A percentile compares a stretch with the other conserved stretches of the same genome.
phyloP scores from a whole-genome alignment of 2,113 vertebrate species.

The Protomyctophum bolini region DNA sequence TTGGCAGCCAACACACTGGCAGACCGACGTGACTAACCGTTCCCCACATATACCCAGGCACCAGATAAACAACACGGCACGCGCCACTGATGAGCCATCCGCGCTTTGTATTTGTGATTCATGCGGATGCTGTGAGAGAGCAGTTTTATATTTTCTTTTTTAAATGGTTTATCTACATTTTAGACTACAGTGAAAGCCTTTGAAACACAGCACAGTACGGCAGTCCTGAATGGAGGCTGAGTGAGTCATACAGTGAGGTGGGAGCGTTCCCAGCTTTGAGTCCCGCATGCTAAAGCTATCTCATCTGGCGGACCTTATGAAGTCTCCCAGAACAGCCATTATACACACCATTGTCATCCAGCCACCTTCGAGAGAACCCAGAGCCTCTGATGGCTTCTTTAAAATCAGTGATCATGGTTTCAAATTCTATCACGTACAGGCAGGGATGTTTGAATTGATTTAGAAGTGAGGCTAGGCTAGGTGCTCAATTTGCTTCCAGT shows the following conservation, averaged over 20 bases:
- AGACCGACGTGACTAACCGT: conserved; percentile 24
- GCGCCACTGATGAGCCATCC: too few species aligned
- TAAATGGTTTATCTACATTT: too few species aligned
- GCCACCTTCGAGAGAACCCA: conserved; percentile 23
- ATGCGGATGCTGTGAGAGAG: too few species aligned
- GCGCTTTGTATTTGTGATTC: too few species aligned
- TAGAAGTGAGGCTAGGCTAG: not conserved
- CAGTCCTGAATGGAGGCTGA: conserved; percentile 24
- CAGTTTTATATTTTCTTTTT: too few species aligned
- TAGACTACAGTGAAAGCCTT: too few species aligned
- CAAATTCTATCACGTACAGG: not conserved
- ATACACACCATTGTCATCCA: conserved; percentile 27
- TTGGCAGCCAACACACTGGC: conserved; percentile 6
- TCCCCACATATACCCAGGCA: not conserved
- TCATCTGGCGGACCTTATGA: conserved; percentile 21
- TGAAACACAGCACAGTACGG: too few species aligned
- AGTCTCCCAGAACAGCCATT: conserved; percentile 13
- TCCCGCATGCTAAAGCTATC: conserved; percentile 32
- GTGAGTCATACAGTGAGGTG: conserved; percentile 34
- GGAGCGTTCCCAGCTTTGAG: conserved; percentile 36
- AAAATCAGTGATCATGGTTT: not conserved
- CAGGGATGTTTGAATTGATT: not conserved
- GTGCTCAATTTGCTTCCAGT: not conserved
- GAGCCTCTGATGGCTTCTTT: not conserved
- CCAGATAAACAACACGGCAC: too few species aligned